These are phyloP conservation scores for Polydrusus cervinus DNA, from an alignment of 2,888 invertebrate genomes.

Conservation along the genomic window DNA sequence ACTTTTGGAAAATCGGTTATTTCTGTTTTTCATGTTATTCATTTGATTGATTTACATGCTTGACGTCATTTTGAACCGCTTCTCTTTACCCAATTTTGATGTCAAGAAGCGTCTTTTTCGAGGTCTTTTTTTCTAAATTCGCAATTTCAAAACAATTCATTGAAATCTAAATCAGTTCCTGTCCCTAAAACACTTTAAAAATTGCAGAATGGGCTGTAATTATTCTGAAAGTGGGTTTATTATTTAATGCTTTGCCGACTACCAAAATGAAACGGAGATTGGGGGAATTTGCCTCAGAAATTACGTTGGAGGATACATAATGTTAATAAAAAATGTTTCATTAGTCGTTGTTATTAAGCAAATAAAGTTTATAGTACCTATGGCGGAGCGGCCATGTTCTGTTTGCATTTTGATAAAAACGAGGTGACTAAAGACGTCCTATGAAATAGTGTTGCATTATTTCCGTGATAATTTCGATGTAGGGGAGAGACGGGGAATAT, in stretches of 20 bases:
- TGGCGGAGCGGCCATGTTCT: conserved; percentile 1
- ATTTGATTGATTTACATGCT: no score
- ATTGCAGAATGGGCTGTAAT: conserved; percentile 19
- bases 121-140: no score
- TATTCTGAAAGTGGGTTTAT: conserved; percentile 9
- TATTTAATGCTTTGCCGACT: conserved; percentile 1
- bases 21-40: no score
- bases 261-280: not conserved
- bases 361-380: conserved; percentile 14
- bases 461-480: not conserved
- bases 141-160: no score
- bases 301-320: not conserved
- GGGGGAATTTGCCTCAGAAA: conserved; percentile 3
- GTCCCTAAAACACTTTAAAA: not conserved
- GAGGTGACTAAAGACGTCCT: conserved; percentile 12
- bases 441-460: not conserved
- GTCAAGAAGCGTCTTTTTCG: no score
- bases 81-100: no score
- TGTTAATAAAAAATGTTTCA: not conserved
- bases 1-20: no score
- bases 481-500: no score
- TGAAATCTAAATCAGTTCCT: not conserved
- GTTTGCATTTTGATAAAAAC: conserved; percentile 22
- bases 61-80: no score
- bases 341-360: not conserved